Percentiles rank a stretch among this genome's conserved stretches.
Conservation (phyloP, 2,888 invertebrate species). For the Cheilosia pagana region DNA sequence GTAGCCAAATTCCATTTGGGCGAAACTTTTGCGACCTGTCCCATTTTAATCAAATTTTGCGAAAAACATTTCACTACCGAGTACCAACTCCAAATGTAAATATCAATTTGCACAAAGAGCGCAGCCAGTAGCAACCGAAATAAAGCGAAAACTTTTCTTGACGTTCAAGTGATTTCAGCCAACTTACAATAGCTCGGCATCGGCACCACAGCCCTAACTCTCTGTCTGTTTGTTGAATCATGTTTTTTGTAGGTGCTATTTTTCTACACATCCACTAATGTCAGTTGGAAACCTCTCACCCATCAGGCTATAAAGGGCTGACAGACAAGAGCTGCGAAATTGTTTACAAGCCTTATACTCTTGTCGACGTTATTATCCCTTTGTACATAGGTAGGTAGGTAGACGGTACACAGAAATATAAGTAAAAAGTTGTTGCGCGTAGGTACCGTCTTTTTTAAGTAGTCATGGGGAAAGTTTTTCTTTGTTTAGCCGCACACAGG, state of each 20-base stretch:
- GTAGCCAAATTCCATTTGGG: not conserved
- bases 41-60: not conserved
- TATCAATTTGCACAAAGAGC: not conserved
- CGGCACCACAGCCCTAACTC: not conserved
- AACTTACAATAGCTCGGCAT: not conserved
- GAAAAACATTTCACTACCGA: not conserved
- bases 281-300: conserved; percentile 3
- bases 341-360: not conserved
- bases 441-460: not conserved
- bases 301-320: not conserved
- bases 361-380: conserved; percentile 48
- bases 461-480: conserved; percentile 42
- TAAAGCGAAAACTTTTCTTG: not conserved
- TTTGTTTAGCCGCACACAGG: conserved; percentile 42
- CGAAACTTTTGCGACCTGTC: not conserved
- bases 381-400: conserved; percentile 13
- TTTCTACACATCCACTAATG: not conserved
- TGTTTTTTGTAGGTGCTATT: not conserved
- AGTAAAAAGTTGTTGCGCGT: conserved; percentile 8
- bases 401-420: not conserved
- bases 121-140: not conserved
- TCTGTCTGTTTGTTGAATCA: not conserved
- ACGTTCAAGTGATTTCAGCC: not conserved
- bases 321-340: not conserved
- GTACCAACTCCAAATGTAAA: conserved; percentile 4